phyloP scores from a whole-genome alignment of 2,888 invertebrate genomes.

The Eulithis prunata region DNA sequence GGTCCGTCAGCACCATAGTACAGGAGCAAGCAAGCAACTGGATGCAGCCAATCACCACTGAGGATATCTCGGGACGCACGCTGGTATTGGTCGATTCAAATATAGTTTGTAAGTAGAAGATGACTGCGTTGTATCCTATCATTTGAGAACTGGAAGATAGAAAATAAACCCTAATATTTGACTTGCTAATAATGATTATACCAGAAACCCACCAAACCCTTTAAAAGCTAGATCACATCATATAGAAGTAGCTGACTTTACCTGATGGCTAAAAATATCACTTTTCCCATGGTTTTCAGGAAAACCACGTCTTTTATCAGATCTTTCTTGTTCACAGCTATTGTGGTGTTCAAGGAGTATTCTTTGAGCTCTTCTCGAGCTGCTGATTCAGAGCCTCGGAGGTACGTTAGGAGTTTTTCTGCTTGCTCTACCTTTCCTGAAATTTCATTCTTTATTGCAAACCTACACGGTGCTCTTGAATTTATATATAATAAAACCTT shows the following conservation, averaged over 20 bases:
- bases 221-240: no score
- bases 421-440: slow-evolving; percentile 26
- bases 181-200: no score
- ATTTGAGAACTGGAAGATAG: slow-evolving; percentile 3
- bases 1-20: slow-evolving; percentile 32
- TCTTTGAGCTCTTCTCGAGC: slow-evolving; percentile 34
- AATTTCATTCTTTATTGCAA: not conserved
- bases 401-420: slow-evolving; percentile 26
- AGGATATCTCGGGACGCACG: slow-evolving; percentile 33
- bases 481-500: no score
- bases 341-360: slow-evolving; percentile 16
- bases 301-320: slow-evolving; percentile 25
- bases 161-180: not conserved
- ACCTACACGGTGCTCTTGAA: no score
- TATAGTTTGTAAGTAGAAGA: slow-evolving; percentile 34
- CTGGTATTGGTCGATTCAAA: slow-evolving; percentile 32
- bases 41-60: slow-evolving; percentile 32
- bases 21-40: slow-evolving; percentile 28
- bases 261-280: slow-evolving; percentile 10
- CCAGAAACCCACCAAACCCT: no score
- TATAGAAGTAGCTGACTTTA: not conserved
- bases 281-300: slow-evolving; percentile 33
- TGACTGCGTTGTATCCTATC: slow-evolving; percentile 29
- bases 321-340: not conserved
- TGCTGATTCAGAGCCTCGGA: slow-evolving; percentile 22